Evolutionary conservation across 64 coral and sea anemone genomes (phyloP), one percentile per base, ranked within the genome.

Genomic region (Dendrophyllia cribrosa): DNA sequence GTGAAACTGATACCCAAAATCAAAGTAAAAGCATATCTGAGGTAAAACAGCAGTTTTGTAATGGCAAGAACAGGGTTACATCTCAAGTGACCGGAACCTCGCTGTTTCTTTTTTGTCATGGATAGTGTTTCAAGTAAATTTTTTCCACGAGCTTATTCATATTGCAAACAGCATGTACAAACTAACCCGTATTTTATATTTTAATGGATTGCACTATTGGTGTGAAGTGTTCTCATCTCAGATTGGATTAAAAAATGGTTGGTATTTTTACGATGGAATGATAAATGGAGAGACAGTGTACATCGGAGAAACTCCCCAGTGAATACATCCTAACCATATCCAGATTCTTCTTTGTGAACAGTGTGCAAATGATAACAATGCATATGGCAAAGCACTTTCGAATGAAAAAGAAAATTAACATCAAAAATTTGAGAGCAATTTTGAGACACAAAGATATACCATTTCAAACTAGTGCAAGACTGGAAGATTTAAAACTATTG

Each of bases 281-380:
- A 17, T 24, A 17, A 89, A 20, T 22, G 61, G 58, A 9, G 88
- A 22, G 51, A 56, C 71, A 51, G 58, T 22, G n/a, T 89, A 77
- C 63, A 73, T 89, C 21, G 87, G 73, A 3, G 53, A 48, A 17
- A 65, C n/a, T n/a, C 72, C 43, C 12, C 55, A 89, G 52, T 77
- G 72, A n/a, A 67, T 48, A 73, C 66, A 73, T 3, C 56, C 67
- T 56, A 19, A 77, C 21, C 26, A 77, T 52, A 25, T 59, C 1
- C 72, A 89, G 17, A 66, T 89, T 22, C 58, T 89, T 20, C 16
- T 76, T 44, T 88, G 64, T 46, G 56, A 88, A 64, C 86, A 88
- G 16, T 45, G 52, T 46, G 0, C 13, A 3, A 17, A 13, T 20
- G 15, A 88, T 60, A 8, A 5, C 46, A 43, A 63, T 76, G 17